phyloP scores from a whole-genome alignment of 2,797 vertebrate genomes.

The Myotis findleyi region DNA sequence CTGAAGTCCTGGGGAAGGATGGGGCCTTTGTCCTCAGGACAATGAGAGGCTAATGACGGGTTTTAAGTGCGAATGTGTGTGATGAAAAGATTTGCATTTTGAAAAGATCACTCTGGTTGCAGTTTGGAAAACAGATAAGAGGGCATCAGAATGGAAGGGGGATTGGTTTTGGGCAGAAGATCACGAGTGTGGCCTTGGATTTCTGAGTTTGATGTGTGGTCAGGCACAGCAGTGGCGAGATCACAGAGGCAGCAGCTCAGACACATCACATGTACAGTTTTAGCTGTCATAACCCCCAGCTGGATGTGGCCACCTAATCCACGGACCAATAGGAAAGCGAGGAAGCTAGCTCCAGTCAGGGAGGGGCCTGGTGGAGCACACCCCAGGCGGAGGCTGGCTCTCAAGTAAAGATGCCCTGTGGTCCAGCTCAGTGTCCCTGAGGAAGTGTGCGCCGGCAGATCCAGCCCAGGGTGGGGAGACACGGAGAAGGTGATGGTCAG shows the following conservation, averaged over 20 bases:
- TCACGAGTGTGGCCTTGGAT: not conserved
- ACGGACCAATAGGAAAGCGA: not conserved
- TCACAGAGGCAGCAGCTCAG: not conserved
- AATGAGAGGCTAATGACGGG: not conserved
- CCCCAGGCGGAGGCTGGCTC: not conserved
- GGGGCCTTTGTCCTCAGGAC: not conserved
- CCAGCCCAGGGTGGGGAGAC: not conserved
- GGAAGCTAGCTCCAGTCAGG: not conserved
- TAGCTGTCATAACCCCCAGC: not conserved
- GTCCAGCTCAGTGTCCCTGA: not conserved
- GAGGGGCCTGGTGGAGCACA: too few relatives aligned
- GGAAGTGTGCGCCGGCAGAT: too few relatives aligned
- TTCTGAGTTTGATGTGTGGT: not conserved
- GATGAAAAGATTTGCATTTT: conserved; percentile 62
- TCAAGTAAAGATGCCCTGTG: not conserved
- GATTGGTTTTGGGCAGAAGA: not conserved
- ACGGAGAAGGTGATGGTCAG: not conserved
- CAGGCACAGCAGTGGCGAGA: not conserved
- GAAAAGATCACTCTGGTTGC: conserved; percentile 45
- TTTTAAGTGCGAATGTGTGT: conserved; percentile 2
- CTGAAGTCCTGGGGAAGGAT: not conserved
- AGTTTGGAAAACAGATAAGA: not conserved
- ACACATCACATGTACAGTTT: not conserved
- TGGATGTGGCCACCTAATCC: not conserved
- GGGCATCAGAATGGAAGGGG: not conserved